Evolutionary conservation across 2,797 vertebrate species (phyloP).

Genomic region (Gymnopithys bicolor): DNA sequence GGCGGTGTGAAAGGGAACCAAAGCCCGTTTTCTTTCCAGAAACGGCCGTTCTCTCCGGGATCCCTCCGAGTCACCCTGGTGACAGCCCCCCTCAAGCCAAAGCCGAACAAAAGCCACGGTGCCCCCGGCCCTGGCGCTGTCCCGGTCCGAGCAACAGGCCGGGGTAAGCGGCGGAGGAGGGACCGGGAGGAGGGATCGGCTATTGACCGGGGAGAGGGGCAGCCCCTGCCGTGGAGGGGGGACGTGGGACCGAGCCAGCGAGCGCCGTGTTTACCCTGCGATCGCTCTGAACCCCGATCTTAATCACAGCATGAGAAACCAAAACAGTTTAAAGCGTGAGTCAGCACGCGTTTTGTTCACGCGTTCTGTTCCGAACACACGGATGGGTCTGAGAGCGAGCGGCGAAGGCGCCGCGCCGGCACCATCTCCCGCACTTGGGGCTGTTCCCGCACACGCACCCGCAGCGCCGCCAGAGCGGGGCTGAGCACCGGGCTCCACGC

Average conservation of each 20-base stretch:
- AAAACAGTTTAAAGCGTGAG: constrained; percentile 60
- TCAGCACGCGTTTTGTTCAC: constrained; percentile 45
- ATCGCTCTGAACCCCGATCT: constrained; percentile 25
- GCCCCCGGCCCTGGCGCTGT: constrained; percentile 13
- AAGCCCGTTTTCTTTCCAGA: constrained; percentile 43
- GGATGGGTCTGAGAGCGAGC: not conserved
- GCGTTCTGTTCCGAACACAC: not conserved
- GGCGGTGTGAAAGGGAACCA: constrained; percentile 48
- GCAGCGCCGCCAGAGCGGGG: not conserved
- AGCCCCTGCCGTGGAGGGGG: not conserved
- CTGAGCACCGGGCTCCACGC: not conserved
- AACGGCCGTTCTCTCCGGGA: constrained; percentile 32
- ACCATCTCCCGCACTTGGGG: not conserved
- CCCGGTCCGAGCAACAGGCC: constrained; percentile 48
- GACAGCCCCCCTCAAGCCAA: not conserved
- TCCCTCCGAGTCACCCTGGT: constrained; percentile 60
- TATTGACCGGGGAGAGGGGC: not conserved
- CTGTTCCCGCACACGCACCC: not conserved
- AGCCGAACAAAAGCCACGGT: constrained; percentile 49
- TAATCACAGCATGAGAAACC: constrained; percentile 58
- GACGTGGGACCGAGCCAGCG: not conserved
- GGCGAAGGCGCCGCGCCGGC: not conserved
- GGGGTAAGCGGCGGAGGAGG: not conserved
- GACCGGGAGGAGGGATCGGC: not conserved
- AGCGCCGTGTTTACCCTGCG: constrained; percentile 40